phyloP scores from a whole-genome alignment of 2,888 invertebrate genomes.

The Dioctria linearis region DNA sequence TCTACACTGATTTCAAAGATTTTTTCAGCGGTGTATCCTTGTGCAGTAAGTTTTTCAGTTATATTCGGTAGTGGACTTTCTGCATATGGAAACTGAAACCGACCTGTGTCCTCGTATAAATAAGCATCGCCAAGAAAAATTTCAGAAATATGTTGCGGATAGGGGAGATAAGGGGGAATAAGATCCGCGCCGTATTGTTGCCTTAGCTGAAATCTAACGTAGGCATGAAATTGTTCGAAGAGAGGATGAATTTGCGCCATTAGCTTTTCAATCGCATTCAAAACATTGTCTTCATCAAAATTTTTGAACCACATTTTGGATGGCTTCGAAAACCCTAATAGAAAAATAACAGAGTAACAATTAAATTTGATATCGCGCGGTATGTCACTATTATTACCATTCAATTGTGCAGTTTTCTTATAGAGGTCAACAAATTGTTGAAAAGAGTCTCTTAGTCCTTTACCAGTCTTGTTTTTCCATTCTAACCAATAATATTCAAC shows the following conservation, averaged over 20 bases:
- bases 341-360: neutral
- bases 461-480: constrained; percentile 84
- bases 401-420: constrained; percentile 80
- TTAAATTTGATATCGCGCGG: neutral
- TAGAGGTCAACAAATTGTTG: constrained; percentile 78
- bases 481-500: constrained; percentile 84
- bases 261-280: constrained; percentile 76
- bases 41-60: constrained; percentile 13
- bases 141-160: constrained; percentile 85
- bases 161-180: constrained; percentile 78
- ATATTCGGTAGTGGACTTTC: constrained; percentile 78
- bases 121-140: constrained; percentile 66
- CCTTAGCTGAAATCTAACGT: constrained; percentile 80
- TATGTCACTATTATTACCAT: constrained; percentile 72
- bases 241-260: constrained; percentile 84
- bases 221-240: constrained; percentile 87
- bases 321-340: constrained; percentile 77
- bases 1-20: constrained; percentile 42
- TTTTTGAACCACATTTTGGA: constrained; percentile 81
- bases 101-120: constrained; percentile 17
- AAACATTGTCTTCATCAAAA: constrained; percentile 81
- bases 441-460: constrained; percentile 76
- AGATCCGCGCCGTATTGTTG: constrained; percentile 80
- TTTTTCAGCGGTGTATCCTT: constrained; percentile 39
- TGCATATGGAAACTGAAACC: constrained; percentile 79